Base-by-base conservation (phyloP, 92 coral and sea anemone species). In the Parazoanthus swiftii region DNA sequence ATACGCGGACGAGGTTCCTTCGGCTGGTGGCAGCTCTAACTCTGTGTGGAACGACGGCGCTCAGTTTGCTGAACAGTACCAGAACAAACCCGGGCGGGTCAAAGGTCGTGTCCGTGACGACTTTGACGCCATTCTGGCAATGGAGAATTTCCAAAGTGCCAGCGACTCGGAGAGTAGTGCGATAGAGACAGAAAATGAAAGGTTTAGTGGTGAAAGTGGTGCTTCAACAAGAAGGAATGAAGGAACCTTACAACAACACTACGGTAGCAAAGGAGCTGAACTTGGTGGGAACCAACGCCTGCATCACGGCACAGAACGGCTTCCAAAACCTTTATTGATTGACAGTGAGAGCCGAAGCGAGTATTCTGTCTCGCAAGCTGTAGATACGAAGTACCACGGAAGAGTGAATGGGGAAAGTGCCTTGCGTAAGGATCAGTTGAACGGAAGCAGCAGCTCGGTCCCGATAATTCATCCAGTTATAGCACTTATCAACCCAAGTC, bases 21-120 rank as follows among this genome's bases (percentile, higher is more conserved):
- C 77, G 46, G 88, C 63, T 65, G 88, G 85, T 56, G 75, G 85
- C 6, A 89, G 79, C 25, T 75, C 81, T 8, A 88, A 85, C 21
- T 89, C 84, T 18, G 94, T 88, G 80, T 97, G 99, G 99, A 89
- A 89, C 79, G 99, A 97, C 11, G 99, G 99, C 8, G 91, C 93
- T 11, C 86, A 84, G 36, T 97, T 97, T 88, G 73, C 95, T 42
- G 88, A 89, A 3, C 86, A 86, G 59, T 94, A 93, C 85, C 89
- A 88, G 73, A 90, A 88, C 56, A 93, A 89, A 66, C 81, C 92
- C 81, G 96, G 96, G 42, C 96, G 91, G 42, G 88, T 94, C 0
- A 89, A 82, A 51, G 96, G 92, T 80, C 98, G 86, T 39, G 85
- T 88, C 21, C 48, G 58, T 63, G 91, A 89, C 33, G 89, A 88